A percentile compares a stretch with the other conserved stretches of the same genome.
Conservation (phyloP, 2,113 vertebrate genomes). For the Limnothrissa miodon region DNA sequence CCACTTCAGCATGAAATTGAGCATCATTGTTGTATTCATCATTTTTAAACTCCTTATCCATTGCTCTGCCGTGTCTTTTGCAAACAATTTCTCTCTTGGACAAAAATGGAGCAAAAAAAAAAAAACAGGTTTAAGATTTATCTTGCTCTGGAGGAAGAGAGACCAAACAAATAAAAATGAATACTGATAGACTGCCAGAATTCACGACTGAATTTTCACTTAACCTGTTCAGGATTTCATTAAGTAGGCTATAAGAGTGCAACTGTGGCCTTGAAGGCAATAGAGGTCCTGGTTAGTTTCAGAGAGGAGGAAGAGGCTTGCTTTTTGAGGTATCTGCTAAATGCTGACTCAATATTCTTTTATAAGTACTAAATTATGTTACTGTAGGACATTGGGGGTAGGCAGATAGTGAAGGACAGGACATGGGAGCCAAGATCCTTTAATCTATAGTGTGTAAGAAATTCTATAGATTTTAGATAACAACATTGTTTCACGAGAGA, state of each 20-base stretch:
- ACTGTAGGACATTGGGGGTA: not conserved
- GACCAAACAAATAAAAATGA: not conserved
- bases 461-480: slow-evolving; percentile 4
- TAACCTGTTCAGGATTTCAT: not conserved
- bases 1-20: slow-evolving; percentile 59
- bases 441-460: not conserved
- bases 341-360: not conserved
- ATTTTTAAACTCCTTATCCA: slow-evolving; percentile 56
- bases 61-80: slow-evolving; percentile 34
- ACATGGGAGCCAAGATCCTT: not conserved
- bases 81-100: slow-evolving; percentile 38
- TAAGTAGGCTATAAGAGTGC: not conserved
- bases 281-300: not conserved
- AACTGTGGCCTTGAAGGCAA: not conserved
- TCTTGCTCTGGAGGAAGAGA: slow-evolving; percentile 37
- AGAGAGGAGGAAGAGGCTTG: not conserved
- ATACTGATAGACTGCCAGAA: not conserved
- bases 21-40: slow-evolving; percentile 59
- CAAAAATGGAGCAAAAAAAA: not conserved
- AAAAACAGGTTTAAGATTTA: not conserved
- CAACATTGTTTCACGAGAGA: not conserved
- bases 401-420: not conserved
- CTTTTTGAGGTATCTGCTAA: not conserved
- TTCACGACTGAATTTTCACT: not conserved
- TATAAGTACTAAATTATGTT: not conserved